Base-by-base conservation (phyloP, 2,797 vertebrate genomes). In the Chiloscyllium punctatum region DNA sequence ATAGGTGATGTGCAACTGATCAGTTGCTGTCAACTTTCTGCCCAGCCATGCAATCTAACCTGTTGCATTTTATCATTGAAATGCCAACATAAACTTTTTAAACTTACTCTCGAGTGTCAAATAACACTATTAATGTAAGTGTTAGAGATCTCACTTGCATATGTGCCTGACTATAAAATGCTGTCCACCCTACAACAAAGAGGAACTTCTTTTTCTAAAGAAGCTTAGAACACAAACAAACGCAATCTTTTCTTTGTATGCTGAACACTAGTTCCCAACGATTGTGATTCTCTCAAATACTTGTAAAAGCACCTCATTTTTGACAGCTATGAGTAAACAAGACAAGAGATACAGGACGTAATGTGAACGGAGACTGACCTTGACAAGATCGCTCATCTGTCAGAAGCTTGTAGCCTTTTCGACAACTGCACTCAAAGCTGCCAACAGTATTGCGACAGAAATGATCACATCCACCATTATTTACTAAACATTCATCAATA, bases 371-470 rank as follows among this genome's bases (percentile, higher is more conserved):
- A 95, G 25, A 96, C 97, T 98, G 97, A 99, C 99, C 99, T 98
- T 99, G 98, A 96, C 99, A 99, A 0, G 98, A 98, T 88, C 99
- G 98, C 96, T 99, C 99, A 6, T 99, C 99, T 0, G 99, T 99
- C 95, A 99, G 98, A 94, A 99, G 98, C 97, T 99, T 99, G 97
- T 99, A 98, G 94, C 99, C 99, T 96, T 99, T 99, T 97, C 98
- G 99, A 96, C 99, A 99, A 98, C 99, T 98, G 96, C 99, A 99
- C 96, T 99, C 99, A 18, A 99, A 99, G 97, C 99, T 99, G 96
- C 97, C 99, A 97, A 86, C 99, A 0, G 97, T 99, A 97, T 99
- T 99, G 95, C 99, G 97, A 97, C 99, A 99, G 96, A 98, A 99
- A 97, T 99, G 99, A 97, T 99, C 99, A 0, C 99, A 99, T 96